Evolutionary conservation across 2,888 invertebrate species (phyloP).

Genomic region (Cosmia pyralina): DNA sequence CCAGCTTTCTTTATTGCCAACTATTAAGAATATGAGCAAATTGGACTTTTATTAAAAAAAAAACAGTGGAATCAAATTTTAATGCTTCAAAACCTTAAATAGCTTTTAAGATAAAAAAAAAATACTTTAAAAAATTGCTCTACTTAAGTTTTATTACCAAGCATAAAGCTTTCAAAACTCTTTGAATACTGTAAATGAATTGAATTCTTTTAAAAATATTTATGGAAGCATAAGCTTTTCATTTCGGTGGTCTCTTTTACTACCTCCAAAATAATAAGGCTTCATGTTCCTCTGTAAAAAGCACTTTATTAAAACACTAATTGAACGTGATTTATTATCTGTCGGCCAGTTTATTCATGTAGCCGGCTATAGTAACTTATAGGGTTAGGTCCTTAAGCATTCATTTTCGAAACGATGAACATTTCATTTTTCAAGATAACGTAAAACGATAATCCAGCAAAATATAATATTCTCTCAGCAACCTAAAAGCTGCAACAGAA

Average conservation of each 20-base stretch:
- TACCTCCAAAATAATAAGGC: slow-evolving; percentile 47
- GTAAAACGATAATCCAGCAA: background rate
- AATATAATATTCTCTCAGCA: slow-evolving; percentile 22
- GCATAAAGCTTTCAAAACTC: slow-evolving; percentile 52
- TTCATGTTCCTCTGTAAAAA: slow-evolving; percentile 62
- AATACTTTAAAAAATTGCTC: slow-evolving; percentile 30
- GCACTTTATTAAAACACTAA: slow-evolving; percentile 74
- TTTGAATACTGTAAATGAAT: slow-evolving; percentile 56
- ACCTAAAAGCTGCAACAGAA: slow-evolving; percentile 24
- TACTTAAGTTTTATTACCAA: slow-evolving; percentile 50
- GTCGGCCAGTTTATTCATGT: slow-evolving; percentile 73
- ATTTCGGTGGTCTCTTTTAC: slow-evolving; percentile 48
- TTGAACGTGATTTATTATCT: slow-evolving; percentile 78
- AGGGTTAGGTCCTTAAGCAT: slow-evolving; percentile 31
- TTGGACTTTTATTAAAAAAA: slow-evolving; percentile 24
- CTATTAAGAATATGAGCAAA: slow-evolving; percentile 38
- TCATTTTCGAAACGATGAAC: slow-evolving; percentile 13
- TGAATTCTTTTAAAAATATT: slow-evolving; percentile 52
- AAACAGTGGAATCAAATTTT: slow-evolving; percentile 33
- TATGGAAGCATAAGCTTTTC: slow-evolving; percentile 41
- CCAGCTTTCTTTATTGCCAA: slow-evolving; percentile 31
- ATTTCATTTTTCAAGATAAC: background rate
- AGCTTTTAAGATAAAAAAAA: slow-evolving; percentile 43
- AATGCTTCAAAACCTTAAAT: slow-evolving; percentile 22
- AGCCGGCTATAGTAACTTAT: slow-evolving; percentile 62